Evolutionary conservation across 2,888 invertebrate species (phyloP), one percentile per base, ranked within the genome.

Genomic region (Myathropa florea): DNA sequence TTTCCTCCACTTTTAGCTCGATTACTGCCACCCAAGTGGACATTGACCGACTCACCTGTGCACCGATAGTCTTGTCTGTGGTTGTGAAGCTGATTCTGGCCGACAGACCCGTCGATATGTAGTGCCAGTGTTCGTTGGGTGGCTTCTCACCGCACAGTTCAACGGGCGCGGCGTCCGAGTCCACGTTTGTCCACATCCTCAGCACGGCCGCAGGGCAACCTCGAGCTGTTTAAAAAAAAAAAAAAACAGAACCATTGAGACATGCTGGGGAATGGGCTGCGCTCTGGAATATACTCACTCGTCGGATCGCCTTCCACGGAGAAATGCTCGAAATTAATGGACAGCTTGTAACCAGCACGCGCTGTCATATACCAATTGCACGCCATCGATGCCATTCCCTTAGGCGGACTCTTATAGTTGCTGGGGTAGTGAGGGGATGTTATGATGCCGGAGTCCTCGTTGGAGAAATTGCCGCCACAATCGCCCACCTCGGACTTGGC

Each of bases 291-390:
- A 46, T 46, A 82, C 83, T 10, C 73, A 86, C 86, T 83, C 78
- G 71, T 79, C 71, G 86, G 86, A 92, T 97, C 97, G 88, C 99
- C 99, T 93, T 99, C 99, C 79, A 99, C 96, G 75, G 97, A 96
- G 91, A 99, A 98, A 88, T 95, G 94, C 91, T 97, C 96, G 92
- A 99, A 97, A 93, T 97, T 96, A 91, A 99, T 95, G 91, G 99
- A 95, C 90, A 99, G 96, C 91, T 96, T 95, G 92, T 97, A 97
- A 90, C 96, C 96, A 36, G 96, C 96, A 89, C 96, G 95, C 83
- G 97, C 98, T 88, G 95, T 96, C 91, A 99, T 97, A 92, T 96
- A 97, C 99, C 99, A 99, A 93, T 99, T 98, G 94, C 99, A 99
- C 88, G 97, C 97, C 92, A 96, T 96, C 89, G 97, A 97, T 67